Evolutionary conservation across 2,888 invertebrate genomes (phyloP), one percentile per base, ranked within the genome.

Genomic region (Eupithecia vulgata): DNA sequence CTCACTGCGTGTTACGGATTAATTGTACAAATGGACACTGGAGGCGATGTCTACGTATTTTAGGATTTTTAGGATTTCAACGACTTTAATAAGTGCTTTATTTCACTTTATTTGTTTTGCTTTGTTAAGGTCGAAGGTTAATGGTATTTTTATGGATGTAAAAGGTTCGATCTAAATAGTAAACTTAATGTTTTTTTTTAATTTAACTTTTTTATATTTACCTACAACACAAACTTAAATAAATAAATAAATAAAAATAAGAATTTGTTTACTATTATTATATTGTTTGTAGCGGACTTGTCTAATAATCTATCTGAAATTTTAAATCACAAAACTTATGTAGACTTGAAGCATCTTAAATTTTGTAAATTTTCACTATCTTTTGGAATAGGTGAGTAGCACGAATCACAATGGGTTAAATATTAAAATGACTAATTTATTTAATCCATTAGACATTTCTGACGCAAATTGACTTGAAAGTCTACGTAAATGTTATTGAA

Each of bases 21-120:
- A 70, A 72, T 72, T 68, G 72, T 64, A 21, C 62, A 70, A 72
- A 75, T 72, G 75, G 70, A 70, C 67, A 75, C 62, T 67, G 66
- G 57, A 67, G 52, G 61, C 25, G 25, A 61, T 69, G 37, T 68
- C 30, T 57, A 68, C 25, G 40, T 68, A 42, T 68, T 74, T 71
- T 35, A 69, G 71, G 59, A 71, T 68, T 68, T 65, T 64, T 40
- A 13, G 64, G 66, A 37, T 35, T 42, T 30, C 13, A 57, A 57
- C 40, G 66, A 57, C 40, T 42, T 57, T 34, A 66, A 34, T 66
- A 52, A 65, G 25, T 68, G 65, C 25, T 40, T 37, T 37, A 64
- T 64, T 65, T 65, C 21, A 21, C 21, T 65, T 40, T 65, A 25
- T 65, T 65, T 37, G 37, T 65, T 21, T 40, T 65, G 62, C 62